Evolutionary conservation across 2,797 vertebrate genomes (phyloP), one percentile per base, ranked within the genome.

Genomic region (Rhabdophis nuchalis): DNA sequence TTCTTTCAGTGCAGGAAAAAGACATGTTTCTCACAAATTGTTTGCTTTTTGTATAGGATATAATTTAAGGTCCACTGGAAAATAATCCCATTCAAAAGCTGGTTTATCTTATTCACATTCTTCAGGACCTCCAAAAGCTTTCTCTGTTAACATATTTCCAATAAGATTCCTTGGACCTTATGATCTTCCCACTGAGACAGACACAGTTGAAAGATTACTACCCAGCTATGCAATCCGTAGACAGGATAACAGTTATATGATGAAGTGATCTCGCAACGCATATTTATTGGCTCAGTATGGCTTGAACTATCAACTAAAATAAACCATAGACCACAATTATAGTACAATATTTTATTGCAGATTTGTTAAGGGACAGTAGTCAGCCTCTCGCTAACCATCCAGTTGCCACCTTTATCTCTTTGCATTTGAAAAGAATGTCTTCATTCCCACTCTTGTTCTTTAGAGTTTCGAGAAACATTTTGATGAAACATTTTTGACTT

Each of bases 231-330:
- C 85, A 94, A 85, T 93, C 87, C 93, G 93, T 5, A 95, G 96
- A 95, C 93, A 91, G 93, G 89, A 89, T 72, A 95, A 95, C 90
- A 94, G 93, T 96, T 95, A n/a, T 87, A 85, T 32, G 89, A 41
- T 8, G 5, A 46, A 68, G 95, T 94, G 94, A 96, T 93, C 95
- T 97, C 95, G 92, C 91, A 95, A 94, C 94, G 97, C 94, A 82
- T 92, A 92, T 95, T 96, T 96, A 96, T 93, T 94, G 95, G 91
- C 93, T 95, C 90, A 97, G 95, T 91, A 92, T 85, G 93, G 88
- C 94, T 96, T 96, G 90, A 94, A 90, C 93, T 85, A 96, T 95
- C 96, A 93, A 94, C 36, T 95, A 95, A 96, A 97, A 96, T 94
- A 96, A 97, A 96, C 95, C 96, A 95, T 95, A 96, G 94, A 88